phyloP scores from a whole-genome alignment of 2,113 vertebrate species.

The Chaetodon auriga region DNA sequence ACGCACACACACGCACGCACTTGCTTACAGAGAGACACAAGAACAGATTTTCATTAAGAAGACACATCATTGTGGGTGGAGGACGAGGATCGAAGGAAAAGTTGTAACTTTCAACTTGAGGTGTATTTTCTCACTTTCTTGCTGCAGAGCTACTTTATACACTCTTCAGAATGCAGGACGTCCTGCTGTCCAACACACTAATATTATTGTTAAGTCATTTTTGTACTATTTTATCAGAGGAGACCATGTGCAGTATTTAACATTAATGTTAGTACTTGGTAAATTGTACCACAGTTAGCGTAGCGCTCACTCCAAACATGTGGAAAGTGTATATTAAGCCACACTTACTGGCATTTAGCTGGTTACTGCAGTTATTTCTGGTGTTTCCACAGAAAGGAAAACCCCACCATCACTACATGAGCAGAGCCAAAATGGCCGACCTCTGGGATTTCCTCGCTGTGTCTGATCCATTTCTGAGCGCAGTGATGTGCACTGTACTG shows the following conservation, averaged over 20 bases:
- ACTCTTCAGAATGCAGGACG: too few relatives aligned
- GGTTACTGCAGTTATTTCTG: neutral
- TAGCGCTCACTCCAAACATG: too few relatives aligned
- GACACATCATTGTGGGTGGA: neutral
- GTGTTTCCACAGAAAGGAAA: conserved; percentile 29
- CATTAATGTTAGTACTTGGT: too few relatives aligned
- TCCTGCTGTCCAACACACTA: too few relatives aligned
- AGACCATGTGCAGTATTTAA: too few relatives aligned
- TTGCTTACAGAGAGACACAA: neutral
- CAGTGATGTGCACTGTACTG: neutral
- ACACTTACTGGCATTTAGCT: conserved; percentile 19
- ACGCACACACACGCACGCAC: neutral
- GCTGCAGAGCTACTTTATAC: neutral
- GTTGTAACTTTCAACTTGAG: neutral
- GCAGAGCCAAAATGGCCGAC: neutral
- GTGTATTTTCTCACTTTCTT: neutral
- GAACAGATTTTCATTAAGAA: neutral
- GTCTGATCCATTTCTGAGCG: neutral
- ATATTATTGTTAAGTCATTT: too few relatives aligned
- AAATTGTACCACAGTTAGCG: too few relatives aligned
- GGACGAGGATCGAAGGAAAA: neutral
- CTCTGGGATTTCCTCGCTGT: conserved; percentile 28
- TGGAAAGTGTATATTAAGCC: neutral
- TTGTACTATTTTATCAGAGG: too few relatives aligned
- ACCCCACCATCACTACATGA: neutral